These are phyloP conservation scores for Acrobasis repandana DNA, from an alignment of 2,888 invertebrate species.

Conservation along the genomic window DNA sequence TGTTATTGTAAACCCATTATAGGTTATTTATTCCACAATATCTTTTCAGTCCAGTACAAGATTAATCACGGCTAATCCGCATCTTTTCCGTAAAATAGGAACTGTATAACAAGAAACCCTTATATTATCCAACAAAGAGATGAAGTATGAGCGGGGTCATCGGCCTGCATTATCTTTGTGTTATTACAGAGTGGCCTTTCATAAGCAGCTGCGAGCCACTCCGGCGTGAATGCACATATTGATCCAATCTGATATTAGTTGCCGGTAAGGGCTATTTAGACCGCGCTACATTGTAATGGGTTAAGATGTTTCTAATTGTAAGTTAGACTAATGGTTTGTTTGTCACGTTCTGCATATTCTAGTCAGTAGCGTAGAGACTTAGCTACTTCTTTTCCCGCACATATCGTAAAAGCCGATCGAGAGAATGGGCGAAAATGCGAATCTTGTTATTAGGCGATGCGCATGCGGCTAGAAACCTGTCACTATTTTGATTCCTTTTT, in stretches of 20 bases:
- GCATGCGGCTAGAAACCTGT: no score
- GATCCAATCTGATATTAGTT: constrained; percentile 19
- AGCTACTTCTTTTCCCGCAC: no score
- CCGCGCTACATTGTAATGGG: constrained; percentile 9
- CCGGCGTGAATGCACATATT: constrained; percentile 22
- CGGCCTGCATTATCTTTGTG: constrained; percentile 50
- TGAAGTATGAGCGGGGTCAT: constrained; percentile 35
- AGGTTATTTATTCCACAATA: no score
- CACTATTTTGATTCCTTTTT: no score
- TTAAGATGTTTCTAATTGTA: constrained; percentile 5
- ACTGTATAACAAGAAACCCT: background rate
- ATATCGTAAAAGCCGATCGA: no score
- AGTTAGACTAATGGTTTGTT: background rate
- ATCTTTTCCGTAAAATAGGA: background rate
- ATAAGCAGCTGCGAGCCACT: constrained; percentile 27
- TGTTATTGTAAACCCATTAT: no score
- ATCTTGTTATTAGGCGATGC: no score
- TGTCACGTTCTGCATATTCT: background rate
- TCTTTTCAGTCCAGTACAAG: no score
- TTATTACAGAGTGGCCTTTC: constrained; percentile 49
- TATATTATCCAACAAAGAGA: constrained; percentile 1
- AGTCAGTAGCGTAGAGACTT: no score
- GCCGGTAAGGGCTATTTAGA: constrained; percentile 3
- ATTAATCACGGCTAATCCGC: no score
- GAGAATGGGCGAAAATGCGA: no score